Base-by-base conservation (phyloP, 2,797 vertebrate genomes). In the Arctocebus calabarensis region DNA sequence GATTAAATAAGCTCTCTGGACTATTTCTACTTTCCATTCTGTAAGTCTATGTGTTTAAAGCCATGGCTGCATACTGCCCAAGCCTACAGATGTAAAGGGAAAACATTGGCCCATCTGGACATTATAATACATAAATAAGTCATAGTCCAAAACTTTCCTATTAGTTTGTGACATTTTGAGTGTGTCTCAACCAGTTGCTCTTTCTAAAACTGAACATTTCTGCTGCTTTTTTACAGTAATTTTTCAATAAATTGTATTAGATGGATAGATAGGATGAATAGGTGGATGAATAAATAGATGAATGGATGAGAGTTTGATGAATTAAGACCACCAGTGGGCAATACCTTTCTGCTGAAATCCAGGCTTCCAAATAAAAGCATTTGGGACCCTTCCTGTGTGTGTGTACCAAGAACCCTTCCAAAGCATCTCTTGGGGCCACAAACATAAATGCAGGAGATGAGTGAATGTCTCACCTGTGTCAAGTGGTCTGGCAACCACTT, bases 401-500 rank as follows among this genome's bases (percentile, higher is more conserved):
- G 23, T 40, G 23, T 23, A 73, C 25, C 14, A 66, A 22, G 8
- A 45, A 59, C 29, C 34, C 32, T 66, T 25, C 43, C 61, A 3
- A 92, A 90, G 34, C 27, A 34, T 17, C 37, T 88, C 84, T 87
- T 95, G 64, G 86, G 25, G 81, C 81, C 89, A 92, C 34, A 91
- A 90, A 40, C 52, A 57, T 32, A 81, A 75, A 77, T 37, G 19
- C 68, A 94, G 83, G 16, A 86, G 43, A 62, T 29, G 8, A 90
- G 32, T 75, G 59, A 83, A 61, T 77, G 81, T 92, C 81, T 93
- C 86, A 94, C 32, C 74, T 95, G 1, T n/a, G 75, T 88, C 93
- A 94, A 88, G 61, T 85, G 55, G 40, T 86, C 74, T 34, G 2
- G 43, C 70, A 96, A 91, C 94, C 94, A 96, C 84, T 97, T 96